These are phyloP conservation scores for Stigmatopora nigra DNA, from an alignment of 2,113 vertebrate genomes.

Conservation along the genomic window DNA sequence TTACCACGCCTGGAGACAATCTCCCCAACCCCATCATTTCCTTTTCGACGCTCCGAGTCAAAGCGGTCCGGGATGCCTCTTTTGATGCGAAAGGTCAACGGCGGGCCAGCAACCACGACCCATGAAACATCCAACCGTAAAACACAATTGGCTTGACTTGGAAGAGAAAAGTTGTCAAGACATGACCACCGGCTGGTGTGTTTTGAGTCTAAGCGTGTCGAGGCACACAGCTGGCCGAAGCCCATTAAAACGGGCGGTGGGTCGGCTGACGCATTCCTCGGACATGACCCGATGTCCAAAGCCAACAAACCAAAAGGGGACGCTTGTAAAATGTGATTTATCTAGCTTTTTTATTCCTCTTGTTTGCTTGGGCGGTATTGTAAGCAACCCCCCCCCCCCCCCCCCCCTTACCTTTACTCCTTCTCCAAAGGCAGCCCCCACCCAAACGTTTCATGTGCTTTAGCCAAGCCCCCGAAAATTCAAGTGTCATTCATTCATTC, in stretches of 20 bases:
- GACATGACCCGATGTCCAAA: slow-evolving; percentile 42
- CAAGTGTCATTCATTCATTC: slow-evolving; percentile 49
- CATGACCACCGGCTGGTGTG: neutral
- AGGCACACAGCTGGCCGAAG: slow-evolving; percentile 59
- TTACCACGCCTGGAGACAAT: slow-evolving; percentile 1
- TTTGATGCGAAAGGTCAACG: slow-evolving; percentile 37
- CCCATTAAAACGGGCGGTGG: slow-evolving; percentile 48
- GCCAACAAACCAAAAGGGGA: slow-evolving; percentile 4
- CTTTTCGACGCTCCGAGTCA: slow-evolving; percentile 26
- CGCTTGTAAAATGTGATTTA: slow-evolving; percentile 50
- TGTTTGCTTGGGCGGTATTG: slow-evolving; percentile 11
- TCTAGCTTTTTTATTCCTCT: slow-evolving; percentile 20
- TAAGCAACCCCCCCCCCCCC: slow-evolving; percentile 10
- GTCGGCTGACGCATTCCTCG: slow-evolving; percentile 57
- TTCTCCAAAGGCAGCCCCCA: slow-evolving; percentile 39
- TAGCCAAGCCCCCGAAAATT: slow-evolving; percentile 28
- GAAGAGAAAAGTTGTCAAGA: neutral
- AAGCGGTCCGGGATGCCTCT: slow-evolving; percentile 24
- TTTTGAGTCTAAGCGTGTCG: slow-evolving; percentile 56
- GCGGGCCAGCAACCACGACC: slow-evolving; percentile 20
- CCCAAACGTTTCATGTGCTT: slow-evolving; percentile 45
- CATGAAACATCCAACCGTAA: slow-evolving; percentile 1
- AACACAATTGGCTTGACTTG: neutral
- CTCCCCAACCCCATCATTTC: neutral
- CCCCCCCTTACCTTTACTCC: neutral